Evolutionary conservation across 1,140 invertebrate genomes (phyloP).

Genomic region (Drosophila kurseongensis): DNA sequence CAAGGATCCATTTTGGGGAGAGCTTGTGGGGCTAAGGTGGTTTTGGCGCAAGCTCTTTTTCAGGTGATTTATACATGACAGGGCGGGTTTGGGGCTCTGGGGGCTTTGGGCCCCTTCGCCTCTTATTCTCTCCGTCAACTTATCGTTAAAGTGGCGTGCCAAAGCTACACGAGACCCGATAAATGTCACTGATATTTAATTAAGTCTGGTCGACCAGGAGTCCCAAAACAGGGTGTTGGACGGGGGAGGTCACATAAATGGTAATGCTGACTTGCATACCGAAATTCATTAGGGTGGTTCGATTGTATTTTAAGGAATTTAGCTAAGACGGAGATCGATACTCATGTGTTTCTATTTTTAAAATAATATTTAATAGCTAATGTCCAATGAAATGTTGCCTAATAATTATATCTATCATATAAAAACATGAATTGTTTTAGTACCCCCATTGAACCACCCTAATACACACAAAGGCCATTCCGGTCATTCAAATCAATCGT

Average conservation of each 20-base stretch:
- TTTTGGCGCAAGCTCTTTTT: constrained; percentile 56
- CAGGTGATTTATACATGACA: constrained; percentile 81
- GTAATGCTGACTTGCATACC: constrained; percentile 17
- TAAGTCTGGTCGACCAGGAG: constrained; percentile 64
- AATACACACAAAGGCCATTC: not conserved
- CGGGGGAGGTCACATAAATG: constrained; percentile 33
- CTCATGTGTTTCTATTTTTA: too few relatives aligned
- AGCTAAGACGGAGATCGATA: too few relatives aligned
- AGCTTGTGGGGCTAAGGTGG: constrained; percentile 40
- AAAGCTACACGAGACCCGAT: constrained; percentile 78
- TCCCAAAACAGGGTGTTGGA: constrained; percentile 7
- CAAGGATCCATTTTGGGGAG: constrained; percentile 24
- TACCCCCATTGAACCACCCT: not conserved
- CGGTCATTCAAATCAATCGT: constrained; percentile 30
- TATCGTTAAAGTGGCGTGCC: constrained; percentile 78
- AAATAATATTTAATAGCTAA: too few relatives aligned
- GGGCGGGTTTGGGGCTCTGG: constrained; percentile 33
- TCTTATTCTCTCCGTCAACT: constrained; percentile 31
- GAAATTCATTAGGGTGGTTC: constrained; percentile 3
- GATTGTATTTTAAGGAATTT: not conserved
- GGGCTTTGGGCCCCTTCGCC: constrained; percentile 11
- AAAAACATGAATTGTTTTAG: too few relatives aligned
- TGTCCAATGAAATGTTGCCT: too few relatives aligned
- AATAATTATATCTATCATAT: too few relatives aligned
- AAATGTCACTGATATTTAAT: constrained; percentile 83